Percentiles rank a stretch among this genome's conserved stretches.
These are phyloP conservation scores for Neomorphus geoffroyi DNA, from an alignment of 2,797 vertebrate species.

Conservation along the genomic window DNA sequence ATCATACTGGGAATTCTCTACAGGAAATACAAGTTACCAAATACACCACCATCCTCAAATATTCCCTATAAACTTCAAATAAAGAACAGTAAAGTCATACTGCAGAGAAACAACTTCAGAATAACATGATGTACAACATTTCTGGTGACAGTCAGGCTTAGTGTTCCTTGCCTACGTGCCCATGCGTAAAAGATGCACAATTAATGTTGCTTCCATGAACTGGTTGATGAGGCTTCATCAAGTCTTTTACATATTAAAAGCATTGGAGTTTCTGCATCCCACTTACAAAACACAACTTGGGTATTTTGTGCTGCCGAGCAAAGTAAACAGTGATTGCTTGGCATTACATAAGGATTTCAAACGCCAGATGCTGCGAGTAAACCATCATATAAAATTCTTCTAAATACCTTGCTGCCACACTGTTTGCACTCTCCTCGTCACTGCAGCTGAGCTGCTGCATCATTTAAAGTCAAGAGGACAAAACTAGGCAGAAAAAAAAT, in stretches of 20 bases:
- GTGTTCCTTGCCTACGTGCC: not conserved
- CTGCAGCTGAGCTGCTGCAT: not conserved
- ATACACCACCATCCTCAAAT: not conserved
- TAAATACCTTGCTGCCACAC: not conserved
- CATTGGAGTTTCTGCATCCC: not conserved
- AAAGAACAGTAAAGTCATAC: not conserved
- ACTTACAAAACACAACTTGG: not conserved
- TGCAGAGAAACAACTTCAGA: not conserved
- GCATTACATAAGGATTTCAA: not conserved
- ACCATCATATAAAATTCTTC: not conserved
- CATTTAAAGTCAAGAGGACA: not conserved
- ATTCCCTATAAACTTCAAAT: not conserved
- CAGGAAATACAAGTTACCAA: not conserved
- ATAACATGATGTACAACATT: not conserved
- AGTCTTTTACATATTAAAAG: not conserved
- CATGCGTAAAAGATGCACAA: fast-evolving
- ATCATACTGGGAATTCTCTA: not conserved
- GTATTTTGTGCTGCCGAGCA: not conserved
- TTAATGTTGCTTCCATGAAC: not conserved
- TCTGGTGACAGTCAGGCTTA: not conserved
- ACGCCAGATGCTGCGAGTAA: not conserved
- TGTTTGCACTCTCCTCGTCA: not conserved
- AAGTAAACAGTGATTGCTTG: not conserved
- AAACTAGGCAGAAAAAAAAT: not conserved
- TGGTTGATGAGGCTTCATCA: not conserved